Evolutionary conservation across 2,797 vertebrate genomes (phyloP).

Genomic region (Xiphophorus birchmanni): DNA sequence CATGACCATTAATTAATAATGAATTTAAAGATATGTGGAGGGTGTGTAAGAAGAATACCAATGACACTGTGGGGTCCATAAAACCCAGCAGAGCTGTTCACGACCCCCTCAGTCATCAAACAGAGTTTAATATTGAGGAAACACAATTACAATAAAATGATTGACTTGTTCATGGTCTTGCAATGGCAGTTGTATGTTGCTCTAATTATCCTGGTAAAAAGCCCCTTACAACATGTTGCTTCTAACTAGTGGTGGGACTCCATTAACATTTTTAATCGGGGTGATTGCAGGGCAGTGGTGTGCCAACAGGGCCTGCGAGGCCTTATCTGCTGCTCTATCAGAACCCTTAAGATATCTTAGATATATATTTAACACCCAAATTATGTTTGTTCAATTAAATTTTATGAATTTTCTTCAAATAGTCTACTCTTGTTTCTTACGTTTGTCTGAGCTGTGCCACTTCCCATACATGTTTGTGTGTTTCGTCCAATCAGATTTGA

Average conservation of each 20-base stretch:
- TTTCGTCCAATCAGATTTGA: no score
- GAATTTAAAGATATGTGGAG: conserved; percentile 58
- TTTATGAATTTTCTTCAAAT: no score
- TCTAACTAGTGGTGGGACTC: neutral
- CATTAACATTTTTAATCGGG: neutral
- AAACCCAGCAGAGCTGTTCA: conserved; percentile 37
- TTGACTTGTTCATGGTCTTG: conserved; percentile 23
- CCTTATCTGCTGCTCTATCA: no score
- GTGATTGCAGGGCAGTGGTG: neutral
- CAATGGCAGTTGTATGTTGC: conserved; percentile 32
- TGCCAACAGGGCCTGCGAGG: no score
- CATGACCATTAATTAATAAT: conserved; percentile 67
- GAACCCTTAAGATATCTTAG: no score
- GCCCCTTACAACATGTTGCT: neutral
- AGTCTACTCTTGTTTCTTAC: no score
- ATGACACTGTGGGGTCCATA: conserved; percentile 52
- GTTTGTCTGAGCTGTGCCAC: no score
- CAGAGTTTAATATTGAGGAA: conserved; percentile 36
- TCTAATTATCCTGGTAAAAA: neutral
- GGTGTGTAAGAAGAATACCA: conserved; percentile 60
- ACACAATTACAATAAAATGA: conserved; percentile 38
- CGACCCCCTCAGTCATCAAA: conserved; percentile 24
- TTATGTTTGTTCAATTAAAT: no score
- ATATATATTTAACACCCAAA: no score
- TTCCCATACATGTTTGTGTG: no score